These are phyloP conservation scores for Leptodactylus fuscus DNA, from an alignment of 2,113 vertebrate species.

Conservation along the genomic window DNA sequence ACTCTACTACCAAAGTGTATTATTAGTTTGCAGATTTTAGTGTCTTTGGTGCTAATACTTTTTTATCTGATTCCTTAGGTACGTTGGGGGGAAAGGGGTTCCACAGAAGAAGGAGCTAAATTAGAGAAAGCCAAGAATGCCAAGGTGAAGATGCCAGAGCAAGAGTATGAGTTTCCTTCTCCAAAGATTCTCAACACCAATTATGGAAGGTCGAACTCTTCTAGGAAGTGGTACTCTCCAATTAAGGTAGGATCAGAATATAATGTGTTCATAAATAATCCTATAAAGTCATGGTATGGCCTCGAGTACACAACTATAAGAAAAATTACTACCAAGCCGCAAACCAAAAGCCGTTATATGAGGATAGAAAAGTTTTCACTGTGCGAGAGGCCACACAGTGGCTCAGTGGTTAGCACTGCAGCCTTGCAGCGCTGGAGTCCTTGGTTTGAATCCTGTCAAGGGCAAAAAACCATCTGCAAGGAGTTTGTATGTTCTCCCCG, in stretches of 20 bases:
- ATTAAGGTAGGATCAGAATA: slow-evolving; percentile 83
- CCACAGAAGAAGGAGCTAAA: slow-evolving; percentile 96
- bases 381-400: no score
- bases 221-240: slow-evolving; percentile 93
- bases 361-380: no score
- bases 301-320: background rate
- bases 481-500: no score
- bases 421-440: no score
- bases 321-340: background rate
- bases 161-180: slow-evolving; percentile 83
- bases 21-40: no score
- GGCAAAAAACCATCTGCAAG: no score
- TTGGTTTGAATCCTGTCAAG: no score
- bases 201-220: slow-evolving; percentile 78
- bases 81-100: slow-evolving; percentile 97
- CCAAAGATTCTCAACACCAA: slow-evolving; percentile 82
- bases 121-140: slow-evolving; percentile 97
- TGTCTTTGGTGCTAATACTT: no score
- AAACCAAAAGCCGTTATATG: no score
- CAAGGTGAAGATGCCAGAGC: slow-evolving; percentile 94
- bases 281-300: background rate
- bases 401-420: no score
- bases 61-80: slow-evolving; percentile 75
- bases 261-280: background rate
- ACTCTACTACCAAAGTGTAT: background rate